These are phyloP conservation scores for Spisula solida DNA, from an alignment of 2,888 invertebrate genomes.

Conservation along the genomic window DNA sequence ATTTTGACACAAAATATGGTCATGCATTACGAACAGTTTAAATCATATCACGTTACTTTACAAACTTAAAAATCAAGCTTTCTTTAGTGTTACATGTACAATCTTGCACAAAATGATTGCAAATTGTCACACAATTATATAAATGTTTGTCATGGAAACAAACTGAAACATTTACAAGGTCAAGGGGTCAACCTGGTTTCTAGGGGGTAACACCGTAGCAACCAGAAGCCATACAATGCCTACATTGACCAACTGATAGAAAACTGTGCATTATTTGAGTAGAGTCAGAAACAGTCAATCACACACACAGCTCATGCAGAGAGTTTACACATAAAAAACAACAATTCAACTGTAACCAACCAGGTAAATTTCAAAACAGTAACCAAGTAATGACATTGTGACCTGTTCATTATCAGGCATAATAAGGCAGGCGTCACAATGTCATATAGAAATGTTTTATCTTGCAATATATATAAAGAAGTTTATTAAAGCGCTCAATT, in stretches of 20 bases:
- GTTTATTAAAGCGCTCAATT: too few relatives aligned
- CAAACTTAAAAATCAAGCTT: not conserved
- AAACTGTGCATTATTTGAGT: not conserved
- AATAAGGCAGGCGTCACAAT: too few relatives aligned
- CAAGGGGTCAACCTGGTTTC: not conserved
- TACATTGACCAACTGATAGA: slow-evolving; percentile 1
- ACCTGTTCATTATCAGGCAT: too few relatives aligned
- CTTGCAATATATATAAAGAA: too few relatives aligned
- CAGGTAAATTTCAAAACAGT: not conserved
- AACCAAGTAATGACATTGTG: not conserved
- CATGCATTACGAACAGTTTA: slow-evolving; percentile 10
- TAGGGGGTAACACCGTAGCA: not conserved
- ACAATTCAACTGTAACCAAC: not conserved
- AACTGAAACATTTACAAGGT: slow-evolving; percentile 1
- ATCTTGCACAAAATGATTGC: slow-evolving; percentile 11
- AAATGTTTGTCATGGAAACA: not conserved
- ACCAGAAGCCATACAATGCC: not conserved
- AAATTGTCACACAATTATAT: not conserved
- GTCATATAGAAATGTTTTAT: too few relatives aligned
- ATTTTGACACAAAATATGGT: slow-evolving; percentile 14
- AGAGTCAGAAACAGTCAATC: not conserved
- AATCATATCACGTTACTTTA: not conserved
- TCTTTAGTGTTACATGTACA: not conserved
- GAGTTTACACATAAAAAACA: not conserved
- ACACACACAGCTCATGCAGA: slow-evolving; percentile 5